Evolutionary conservation across 1,140 invertebrate species (phyloP).

Genomic region (Cydia splendana): DNA sequence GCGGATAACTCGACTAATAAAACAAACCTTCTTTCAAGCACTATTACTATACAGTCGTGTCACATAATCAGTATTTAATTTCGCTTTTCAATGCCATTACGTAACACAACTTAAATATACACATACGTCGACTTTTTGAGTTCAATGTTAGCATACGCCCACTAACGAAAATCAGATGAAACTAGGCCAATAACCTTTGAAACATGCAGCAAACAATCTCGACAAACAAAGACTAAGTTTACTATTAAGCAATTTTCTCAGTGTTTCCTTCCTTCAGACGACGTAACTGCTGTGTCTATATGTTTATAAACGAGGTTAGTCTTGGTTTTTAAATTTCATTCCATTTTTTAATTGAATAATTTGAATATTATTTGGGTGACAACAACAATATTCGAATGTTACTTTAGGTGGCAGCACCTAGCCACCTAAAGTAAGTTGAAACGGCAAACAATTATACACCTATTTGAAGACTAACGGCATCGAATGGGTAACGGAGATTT

Average conservation of each 20-base stretch:
- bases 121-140: background rate
- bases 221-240: constrained; percentile 49
- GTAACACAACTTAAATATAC: background rate
- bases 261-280: constrained; percentile 3
- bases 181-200: constrained; percentile 70
- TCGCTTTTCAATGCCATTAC: constrained; percentile 29
- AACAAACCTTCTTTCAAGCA: background rate
- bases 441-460: constrained; percentile 45
- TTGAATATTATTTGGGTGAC: constrained; percentile 12
- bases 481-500: constrained; percentile 31
- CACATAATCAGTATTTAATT: background rate
- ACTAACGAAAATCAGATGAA: constrained; percentile 50
- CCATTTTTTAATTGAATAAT: background rate
- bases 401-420: background rate
- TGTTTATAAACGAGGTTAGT: background rate
- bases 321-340: background rate
- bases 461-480: constrained; percentile 64
- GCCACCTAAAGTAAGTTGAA: too few species aligned
- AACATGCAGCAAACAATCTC: constrained; percentile 58
- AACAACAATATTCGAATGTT: constrained; percentile 4
- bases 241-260: constrained; percentile 18
- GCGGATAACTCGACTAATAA: background rate
- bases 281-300: background rate
- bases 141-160: constrained; percentile 29
- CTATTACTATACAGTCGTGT: background rate